Percentiles rank a stretch among this genome's conserved stretches.
Evolutionary conservation across 2,113 vertebrate species (phyloP).

Genomic region (Boleophthalmus pectinirostris): DNA sequence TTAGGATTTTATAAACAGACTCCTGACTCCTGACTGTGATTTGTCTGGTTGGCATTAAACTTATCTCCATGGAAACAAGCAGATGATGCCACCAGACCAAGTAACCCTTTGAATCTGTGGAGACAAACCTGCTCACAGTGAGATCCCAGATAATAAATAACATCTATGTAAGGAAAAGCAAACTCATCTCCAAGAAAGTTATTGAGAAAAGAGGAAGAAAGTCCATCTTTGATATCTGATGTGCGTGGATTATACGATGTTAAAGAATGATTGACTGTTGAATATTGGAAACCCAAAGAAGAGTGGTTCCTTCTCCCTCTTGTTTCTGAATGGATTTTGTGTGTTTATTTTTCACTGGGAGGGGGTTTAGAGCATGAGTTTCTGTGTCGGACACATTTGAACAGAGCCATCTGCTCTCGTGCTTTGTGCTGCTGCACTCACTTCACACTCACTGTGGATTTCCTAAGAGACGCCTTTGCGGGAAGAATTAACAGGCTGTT

Average conservation of each 20-base stretch:
- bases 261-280: not conserved
- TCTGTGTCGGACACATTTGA: constrained; percentile 32
- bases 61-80: not conserved
- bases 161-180: too few relatives aligned
- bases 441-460: constrained; percentile 34
- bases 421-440: constrained; percentile 1
- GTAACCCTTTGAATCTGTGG: not conserved
- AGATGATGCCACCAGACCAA: not conserved
- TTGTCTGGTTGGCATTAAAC: not conserved
- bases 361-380: constrained; percentile 8
- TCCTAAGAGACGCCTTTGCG: constrained; percentile 46
- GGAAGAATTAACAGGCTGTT: constrained; percentile 50
- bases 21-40: not conserved
- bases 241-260: not conserved
- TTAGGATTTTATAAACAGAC: constrained; percentile 2
- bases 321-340: not conserved
- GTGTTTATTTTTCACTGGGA: constrained; percentile 5
- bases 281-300: not conserved
- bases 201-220: too few relatives aligned
- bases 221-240: not conserved
- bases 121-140: not conserved
- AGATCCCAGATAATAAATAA: not conserved
- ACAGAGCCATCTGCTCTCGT: constrained; percentile 47
- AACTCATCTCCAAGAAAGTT: too few relatives aligned
- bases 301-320: not conserved